A percentile compares a stretch with the other conserved stretches of the same genome.
Evolutionary conservation across 1,140 invertebrate species (phyloP).

Genomic region (Xylocopa sonorina): DNA sequence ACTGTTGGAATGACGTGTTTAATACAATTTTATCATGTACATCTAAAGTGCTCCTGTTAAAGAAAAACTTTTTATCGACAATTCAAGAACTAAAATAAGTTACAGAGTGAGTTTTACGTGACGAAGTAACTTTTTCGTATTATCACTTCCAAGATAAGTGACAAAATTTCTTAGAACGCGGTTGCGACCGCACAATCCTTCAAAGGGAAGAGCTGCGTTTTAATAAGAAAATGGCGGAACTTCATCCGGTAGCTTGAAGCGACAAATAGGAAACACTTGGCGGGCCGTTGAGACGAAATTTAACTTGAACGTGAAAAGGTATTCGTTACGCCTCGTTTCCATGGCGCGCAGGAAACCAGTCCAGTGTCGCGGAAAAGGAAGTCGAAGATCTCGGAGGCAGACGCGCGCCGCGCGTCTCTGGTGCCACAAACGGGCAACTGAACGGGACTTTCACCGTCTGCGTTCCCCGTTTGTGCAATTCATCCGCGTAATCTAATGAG

Average conservation of each 20-base stretch:
- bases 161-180: no score
- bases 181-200: no score
- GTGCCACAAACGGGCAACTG: neutral
- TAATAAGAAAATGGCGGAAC: neutral
- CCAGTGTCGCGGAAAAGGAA: conserved; percentile 30
- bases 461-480: conserved; percentile 63
- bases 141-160: no score
- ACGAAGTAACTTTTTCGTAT: no score
- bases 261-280: conserved; percentile 20
- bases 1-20: no score
- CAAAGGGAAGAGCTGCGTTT: no score
- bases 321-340: conserved; percentile 46
- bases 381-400: conserved; percentile 32
- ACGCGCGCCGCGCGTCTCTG: conserved; percentile 15
- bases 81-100: no score
- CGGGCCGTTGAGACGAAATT: conserved; percentile 21
- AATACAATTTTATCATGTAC: no score
- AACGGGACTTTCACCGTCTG: conserved; percentile 49
- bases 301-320: conserved; percentile 15
- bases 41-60: no score
- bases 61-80: no score
- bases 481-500: conserved; percentile 65
- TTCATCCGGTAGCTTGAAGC: conserved; percentile 6
- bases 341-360: conserved; percentile 6
- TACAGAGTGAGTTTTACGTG: no score